Base-by-base conservation (phyloP, 2,113 vertebrate species). In the Lichenostomus cassidix region DNA sequence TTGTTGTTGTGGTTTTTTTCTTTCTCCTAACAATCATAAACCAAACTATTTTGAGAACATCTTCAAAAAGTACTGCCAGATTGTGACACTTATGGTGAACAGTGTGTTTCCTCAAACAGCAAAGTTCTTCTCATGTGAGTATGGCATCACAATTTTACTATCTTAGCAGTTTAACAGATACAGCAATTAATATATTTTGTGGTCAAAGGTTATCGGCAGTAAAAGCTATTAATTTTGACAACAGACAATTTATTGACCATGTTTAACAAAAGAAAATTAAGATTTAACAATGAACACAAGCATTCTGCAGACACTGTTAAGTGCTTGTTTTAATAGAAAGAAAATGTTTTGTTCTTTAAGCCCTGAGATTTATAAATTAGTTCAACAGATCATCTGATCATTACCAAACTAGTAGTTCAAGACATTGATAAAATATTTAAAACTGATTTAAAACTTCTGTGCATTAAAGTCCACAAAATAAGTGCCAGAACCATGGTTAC, bases 41-140 rank as follows among this genome's bases (percentile, higher is more conserved):
- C 63, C 28, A 85, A 83, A 74, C 56, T 87, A 82, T 95, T 95
- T 70, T 92, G 56, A 89, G 92, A 89, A 67, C 85, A 68, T 90
- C 60, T 93, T 94, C 70, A 96, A 95, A 92, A 94, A 91, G 4
- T n/a, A 78, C 27, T 42, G 18, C 37, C 87, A 94, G 79, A 92
- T 78, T 93, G 39, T 81, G 56, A 83, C 39, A n/a, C 12, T 91
- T 77, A 58, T 35, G 24, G 31, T 62, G 37, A 92, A 68, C 44
- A 85, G 9, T 46, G 74, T 52, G 8, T 83, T 90, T 93, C 62
- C 37, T 81, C 68, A 59, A 64, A 47, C 18, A 88, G 10, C 31
- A 55, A 87, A 64, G 12, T 60, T 75, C 11, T 74, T 62, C 31
- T 87, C 10, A 25, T 82, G 29, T 74, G 24, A 55, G 6, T 41